Base-by-base conservation (phyloP, 2,888 invertebrate genomes). In the Thecophora atra region DNA sequence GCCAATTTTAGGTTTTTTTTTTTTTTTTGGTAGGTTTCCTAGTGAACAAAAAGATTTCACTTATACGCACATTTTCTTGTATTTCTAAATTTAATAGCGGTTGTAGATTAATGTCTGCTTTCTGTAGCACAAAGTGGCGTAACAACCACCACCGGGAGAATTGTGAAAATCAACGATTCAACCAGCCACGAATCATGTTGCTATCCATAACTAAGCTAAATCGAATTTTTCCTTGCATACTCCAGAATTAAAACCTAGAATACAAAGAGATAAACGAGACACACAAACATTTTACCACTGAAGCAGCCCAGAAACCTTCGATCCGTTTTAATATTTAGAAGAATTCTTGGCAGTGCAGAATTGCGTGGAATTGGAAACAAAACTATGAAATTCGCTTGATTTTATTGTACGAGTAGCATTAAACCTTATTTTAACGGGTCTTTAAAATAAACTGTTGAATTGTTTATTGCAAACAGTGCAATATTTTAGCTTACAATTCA, bases 71-170 rank as follows among this genome's bases (percentile, higher is more conserved):
- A n/a, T n/a, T n/a, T n/a, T n/a, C n/a, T n/a, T n/a, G n/a, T n/a
- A 37, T 37, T 8, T 2, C 4, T 30, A 37, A 8, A 37, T 37
- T 37, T 37, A 37, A 37, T 37, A 2, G 37, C 37, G 37, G 37
- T 8, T 37, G 37, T 11, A 37, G 37, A 37, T 37, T 68, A 58
- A 56, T 24, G 56, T 68, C 56, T 54, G n/a, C 44, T 68, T 56
- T 56, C 58, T 56, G 76, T 78, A 73, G 77, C 79, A 79, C 80
- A 80, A 81, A 81, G 78, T 80, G 80, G 80, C 73, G 75, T 21
- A 64, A 37, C 26, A 56, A 21, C 60, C 24, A 28, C 67, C 7
- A 28, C 60, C 5, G 60, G 60, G 26, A 47, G 24, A 60, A 64
- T 15, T 6, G 17, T 19, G 52, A 42, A 60, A 44, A 47, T 60